Base-by-base conservation (phyloP, 2,113 vertebrate genomes). In the Okapia johnstoni region DNA sequence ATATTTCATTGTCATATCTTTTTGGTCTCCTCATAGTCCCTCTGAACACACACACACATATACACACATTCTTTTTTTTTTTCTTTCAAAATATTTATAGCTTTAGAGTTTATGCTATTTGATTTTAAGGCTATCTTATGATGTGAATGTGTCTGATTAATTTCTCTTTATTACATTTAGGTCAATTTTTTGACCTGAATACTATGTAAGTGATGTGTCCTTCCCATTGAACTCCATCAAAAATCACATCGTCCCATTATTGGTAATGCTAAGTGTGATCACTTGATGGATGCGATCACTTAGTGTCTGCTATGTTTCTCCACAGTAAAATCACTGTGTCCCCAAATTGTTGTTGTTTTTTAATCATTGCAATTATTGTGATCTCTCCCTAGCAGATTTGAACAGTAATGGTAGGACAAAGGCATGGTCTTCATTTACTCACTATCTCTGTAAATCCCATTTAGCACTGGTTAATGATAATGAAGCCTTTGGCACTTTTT, bases 401-500 rank as follows among this genome's bases (percentile, higher is more conserved):
- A 95, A 63, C 85, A 86, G 46, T 94, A 90, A 96, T 79, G 52
- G 50, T 66, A 91, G 77, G 88, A 95, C 77, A 73, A 46, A 95
- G 52, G 57, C 93, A 55, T 40, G 26, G 43, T 95, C 85, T 93
- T 84, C 96, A 55, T 58, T 93, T 12, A 60, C 93, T n/a, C 46
- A 4, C 93, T 95, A 36, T 88, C 93, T 92, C 94, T 91, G n/a
- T 83, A 97, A 94, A 97, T 96, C 77, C 88, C 96, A 95, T 95
- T 97, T 97, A 92, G 96, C 88, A 93, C 52, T 83, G 58, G 93
- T 81, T 97, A 97, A 97, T 63, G 95, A 89, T 92, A 97, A 97
- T 93, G 96, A 98, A 97, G 96, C 7, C 96, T 93, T 76, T 97
- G 94, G 96, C 94, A 94, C 81, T 88, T 93, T 97, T 95, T 95